Base-by-base conservation (phyloP, 2,113 vertebrate genomes). In the Natator depressus region DNA sequence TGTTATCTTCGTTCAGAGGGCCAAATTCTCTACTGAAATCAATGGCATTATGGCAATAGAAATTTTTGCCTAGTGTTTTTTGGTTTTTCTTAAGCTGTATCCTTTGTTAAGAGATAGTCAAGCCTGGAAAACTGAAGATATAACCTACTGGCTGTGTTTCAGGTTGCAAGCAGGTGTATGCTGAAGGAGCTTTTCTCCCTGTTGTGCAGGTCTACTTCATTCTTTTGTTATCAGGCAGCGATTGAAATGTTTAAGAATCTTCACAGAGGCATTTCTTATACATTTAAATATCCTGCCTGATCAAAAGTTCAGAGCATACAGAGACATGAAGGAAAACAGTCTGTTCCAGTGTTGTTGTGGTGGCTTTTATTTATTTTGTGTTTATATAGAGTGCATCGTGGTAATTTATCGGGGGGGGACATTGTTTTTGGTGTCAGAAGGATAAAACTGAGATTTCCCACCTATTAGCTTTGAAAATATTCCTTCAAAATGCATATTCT, bases 91-190 rank as follows among this genome's bases (percentile, higher is more conserved):
- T 38, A 20, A 38, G 16, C n/a, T 35, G 17, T 72, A 38, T 9
- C 19, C 17, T 10, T 72, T 38, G 9, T 72, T 72, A 69, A 69
- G 65, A 8, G 35, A 80, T 12, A 46, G 13, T 54, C 53, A 47
- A 3, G 2, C 38, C n/a, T 51, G 17, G 82, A 49, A 1, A 0
- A 16, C 29, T 59, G 19, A 82, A 62, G 20, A 50, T 51, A 6
- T 5, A 10, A 57, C 5, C 6, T 22, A 5, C 6, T 72, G 72
- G 11, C 6, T 19, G 4, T 38, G 17, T 72, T 72, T 72, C 65
- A 72, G 65, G 20, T 10, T 72, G 9, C 8, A 72, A 22, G 9
- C n/a, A n/a, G 38, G n/a, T 72, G 57, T 0, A 0, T 38, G 35
- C 46, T 46, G 14, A 80, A n/a, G 51, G 80, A 82, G 22, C 11